A percentile compares a stretch with the other conserved stretches of the same genome.
phyloP scores from a whole-genome alignment of 1,140 invertebrate species.

The Geopemphigus sp. region DNA sequence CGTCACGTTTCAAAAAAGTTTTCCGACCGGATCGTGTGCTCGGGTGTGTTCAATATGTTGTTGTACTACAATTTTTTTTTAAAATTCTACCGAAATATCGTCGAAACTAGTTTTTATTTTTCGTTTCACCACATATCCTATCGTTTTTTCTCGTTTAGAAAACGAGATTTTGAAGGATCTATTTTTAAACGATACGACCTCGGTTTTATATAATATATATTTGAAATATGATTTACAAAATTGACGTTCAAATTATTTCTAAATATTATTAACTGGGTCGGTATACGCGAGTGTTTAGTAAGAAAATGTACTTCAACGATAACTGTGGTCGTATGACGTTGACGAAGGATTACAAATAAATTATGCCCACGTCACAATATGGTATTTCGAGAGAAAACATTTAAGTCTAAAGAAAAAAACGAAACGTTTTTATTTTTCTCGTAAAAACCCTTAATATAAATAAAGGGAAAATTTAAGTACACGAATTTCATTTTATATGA shows the following conservation, averaged over 20 bases:
- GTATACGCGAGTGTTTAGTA: not conserved
- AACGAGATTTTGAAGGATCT: too few species aligned
- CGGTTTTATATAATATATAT: too few species aligned
- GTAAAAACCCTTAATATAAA: not conserved
- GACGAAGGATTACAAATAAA: constrained; percentile 15
- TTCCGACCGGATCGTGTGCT: too few species aligned
- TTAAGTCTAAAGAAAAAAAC: constrained; percentile 3
- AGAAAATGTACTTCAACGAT: constrained; percentile 10
- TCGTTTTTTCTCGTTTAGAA: too few species aligned
- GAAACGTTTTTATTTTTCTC: not conserved
- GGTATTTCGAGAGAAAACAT: constrained; percentile 3
- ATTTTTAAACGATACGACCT: too few species aligned
- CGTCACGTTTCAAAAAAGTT: too few species aligned
- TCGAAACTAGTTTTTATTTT: too few species aligned
- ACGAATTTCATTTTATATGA: not conserved
- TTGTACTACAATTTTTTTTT: too few species aligned
- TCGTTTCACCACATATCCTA: too few species aligned
- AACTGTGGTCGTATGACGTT: constrained; percentile 10
- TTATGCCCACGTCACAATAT: constrained; percentile 15
- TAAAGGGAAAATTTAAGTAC: not conserved
- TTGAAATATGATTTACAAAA: constrained; percentile 4
- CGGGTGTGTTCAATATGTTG: too few species aligned
- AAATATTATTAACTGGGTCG: not conserved
- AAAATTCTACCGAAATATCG: too few species aligned
- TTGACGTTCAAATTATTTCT: not conserved